phyloP scores from a whole-genome alignment of 2,113 vertebrate species.

The Microtus ochrogaster region DNA sequence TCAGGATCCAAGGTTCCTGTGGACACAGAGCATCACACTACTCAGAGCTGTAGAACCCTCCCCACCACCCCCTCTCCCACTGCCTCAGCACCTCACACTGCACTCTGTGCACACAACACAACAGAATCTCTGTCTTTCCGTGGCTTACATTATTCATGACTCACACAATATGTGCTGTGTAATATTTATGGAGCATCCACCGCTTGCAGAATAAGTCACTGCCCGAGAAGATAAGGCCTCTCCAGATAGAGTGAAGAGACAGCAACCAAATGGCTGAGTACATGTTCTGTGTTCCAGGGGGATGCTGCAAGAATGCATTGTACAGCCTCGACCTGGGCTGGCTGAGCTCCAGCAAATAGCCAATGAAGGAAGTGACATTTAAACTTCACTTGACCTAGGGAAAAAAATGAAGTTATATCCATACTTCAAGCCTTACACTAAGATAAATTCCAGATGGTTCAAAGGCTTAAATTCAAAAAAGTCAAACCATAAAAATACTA shows the following conservation, averaged over 20 bases:
- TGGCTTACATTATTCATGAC: slow-evolving; percentile 28
- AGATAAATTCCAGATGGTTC: slow-evolving; percentile 77
- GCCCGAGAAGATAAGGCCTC: slow-evolving; percentile 1
- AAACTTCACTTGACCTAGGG: slow-evolving; percentile 63
- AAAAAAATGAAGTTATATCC: slow-evolving; percentile 66
- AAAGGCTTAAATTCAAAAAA: slow-evolving; percentile 74
- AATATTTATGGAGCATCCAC: slow-evolving; percentile 30
- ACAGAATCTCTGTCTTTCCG: neutral
- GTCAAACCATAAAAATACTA: slow-evolving; percentile 49
- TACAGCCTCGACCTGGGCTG: slow-evolving; percentile 33
- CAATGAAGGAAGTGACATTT: slow-evolving; percentile 67
- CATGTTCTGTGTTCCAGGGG: neutral
- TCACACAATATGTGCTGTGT: slow-evolving; percentile 14
- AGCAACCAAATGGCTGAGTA: neutral
- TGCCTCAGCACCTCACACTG: neutral
- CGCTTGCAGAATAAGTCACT: neutral
- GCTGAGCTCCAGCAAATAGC: slow-evolving; percentile 46
- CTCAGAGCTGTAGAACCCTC: neutral
- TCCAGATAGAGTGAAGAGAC: slow-evolving; percentile 32
- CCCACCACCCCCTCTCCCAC: neutral
- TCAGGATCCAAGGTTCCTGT: neutral
- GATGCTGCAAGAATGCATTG: slow-evolving; percentile 17
- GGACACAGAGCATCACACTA: neutral
- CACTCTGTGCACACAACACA: neutral
- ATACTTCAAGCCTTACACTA: slow-evolving; percentile 62